phyloP scores from a whole-genome alignment of 1,140 invertebrate genomes.

The Drosophila albomicans region DNA sequence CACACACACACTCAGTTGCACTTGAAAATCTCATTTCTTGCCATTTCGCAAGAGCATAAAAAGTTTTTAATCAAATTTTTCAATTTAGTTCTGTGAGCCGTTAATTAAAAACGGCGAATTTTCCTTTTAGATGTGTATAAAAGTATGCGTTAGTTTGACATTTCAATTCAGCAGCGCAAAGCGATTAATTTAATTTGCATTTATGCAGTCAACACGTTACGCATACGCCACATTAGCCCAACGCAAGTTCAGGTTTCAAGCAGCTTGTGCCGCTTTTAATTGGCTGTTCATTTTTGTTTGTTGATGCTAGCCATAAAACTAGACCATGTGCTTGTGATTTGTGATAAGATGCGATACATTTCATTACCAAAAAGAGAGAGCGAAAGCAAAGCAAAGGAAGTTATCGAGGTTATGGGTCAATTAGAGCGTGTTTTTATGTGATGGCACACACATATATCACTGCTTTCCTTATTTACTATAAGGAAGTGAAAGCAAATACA shows the following conservation, averaged over 20 bases:
- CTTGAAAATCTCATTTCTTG: conserved; percentile 78
- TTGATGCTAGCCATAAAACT: conserved; percentile 35
- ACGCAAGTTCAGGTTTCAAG: conserved; percentile 10
- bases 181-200: conserved; percentile 60
- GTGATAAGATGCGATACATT: conserved; percentile 33
- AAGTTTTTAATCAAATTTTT: conserved; percentile 84
- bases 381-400: neutral
- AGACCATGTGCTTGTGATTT: conserved; percentile 34
- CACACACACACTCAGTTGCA: conserved; percentile 38
- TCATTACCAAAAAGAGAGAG: conserved; percentile 20
- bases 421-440: conserved; percentile 8
- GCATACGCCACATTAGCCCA: conserved; percentile 48
- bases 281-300: conserved; percentile 42
- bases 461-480: neutral
- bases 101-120: conserved; percentile 74
- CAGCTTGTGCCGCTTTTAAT: conserved; percentile 25
- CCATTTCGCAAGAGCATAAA: conserved; percentile 42
- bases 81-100: conserved; percentile 75
- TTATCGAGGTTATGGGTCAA: neutral
- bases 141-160: conserved; percentile 66
- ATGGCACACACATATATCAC: conserved; percentile 1
- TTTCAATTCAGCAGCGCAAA: conserved; percentile 47
- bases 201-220: conserved; percentile 50
- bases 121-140: conserved; percentile 22
- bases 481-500: neutral